Conservation (phyloP, 2,113 vertebrate genomes). For the Python bivittatus region DNA sequence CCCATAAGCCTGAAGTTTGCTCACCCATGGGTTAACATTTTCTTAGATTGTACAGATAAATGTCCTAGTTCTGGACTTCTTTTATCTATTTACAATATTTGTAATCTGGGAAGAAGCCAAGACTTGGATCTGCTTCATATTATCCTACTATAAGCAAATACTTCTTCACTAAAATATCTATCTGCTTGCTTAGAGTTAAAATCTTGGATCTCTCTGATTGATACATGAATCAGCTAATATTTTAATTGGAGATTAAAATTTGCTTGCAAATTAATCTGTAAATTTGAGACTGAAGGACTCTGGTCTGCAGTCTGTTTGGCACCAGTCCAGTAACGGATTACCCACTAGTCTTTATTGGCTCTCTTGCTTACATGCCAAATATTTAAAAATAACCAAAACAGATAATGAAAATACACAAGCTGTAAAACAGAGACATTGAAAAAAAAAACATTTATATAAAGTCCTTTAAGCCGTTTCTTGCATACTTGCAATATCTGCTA, state of each 20-base stretch:
- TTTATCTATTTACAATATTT: background rate
- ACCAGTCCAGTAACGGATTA: background rate
- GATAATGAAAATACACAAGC: constrained; percentile 11
- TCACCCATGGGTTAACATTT: background rate
- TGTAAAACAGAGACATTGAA: background rate
- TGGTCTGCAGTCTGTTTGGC: background rate
- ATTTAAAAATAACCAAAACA: constrained; percentile 22
- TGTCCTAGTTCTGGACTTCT: background rate
- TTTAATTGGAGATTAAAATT: constrained; percentile 22
- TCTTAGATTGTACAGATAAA: background rate
- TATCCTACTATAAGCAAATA: background rate
- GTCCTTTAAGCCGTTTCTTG: background rate
- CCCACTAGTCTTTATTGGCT: constrained; percentile 9
- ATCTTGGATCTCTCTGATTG: background rate
- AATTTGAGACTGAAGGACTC: background rate
- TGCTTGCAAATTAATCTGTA: constrained; percentile 4
- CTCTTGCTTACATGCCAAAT: background rate
- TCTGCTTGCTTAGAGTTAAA: constrained; percentile 5
- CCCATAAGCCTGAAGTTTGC: background rate
- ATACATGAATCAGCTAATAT: constrained; percentile 9
- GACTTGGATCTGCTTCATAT: background rate
- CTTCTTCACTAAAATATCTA: background rate
- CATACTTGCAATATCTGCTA: background rate
- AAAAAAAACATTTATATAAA: background rate
- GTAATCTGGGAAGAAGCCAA: background rate